Conservation (phyloP, 2,888 invertebrate genomes). For the Ganaspis brasiliensis region DNA sequence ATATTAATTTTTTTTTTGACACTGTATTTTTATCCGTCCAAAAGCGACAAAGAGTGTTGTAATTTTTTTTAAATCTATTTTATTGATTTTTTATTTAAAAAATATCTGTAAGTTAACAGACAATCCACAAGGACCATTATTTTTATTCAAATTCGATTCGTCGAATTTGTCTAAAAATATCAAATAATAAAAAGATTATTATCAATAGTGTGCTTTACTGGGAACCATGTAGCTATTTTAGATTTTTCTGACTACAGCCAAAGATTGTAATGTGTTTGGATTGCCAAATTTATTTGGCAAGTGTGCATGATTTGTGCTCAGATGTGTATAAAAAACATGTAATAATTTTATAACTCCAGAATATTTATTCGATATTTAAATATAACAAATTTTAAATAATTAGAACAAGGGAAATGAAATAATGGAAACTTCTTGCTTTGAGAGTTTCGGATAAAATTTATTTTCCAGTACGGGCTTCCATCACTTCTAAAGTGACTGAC, state of each 20-base stretch:
- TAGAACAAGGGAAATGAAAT: not conserved
- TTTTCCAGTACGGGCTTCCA: constrained; percentile 8
- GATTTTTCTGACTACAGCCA: not conserved
- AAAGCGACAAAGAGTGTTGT: not conserved
- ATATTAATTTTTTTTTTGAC: not conserved
- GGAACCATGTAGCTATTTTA: not conserved
- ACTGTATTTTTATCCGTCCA: not conserved
- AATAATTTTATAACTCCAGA: constrained; percentile 8
- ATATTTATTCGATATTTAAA: not conserved
- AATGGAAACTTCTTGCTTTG: not conserved
- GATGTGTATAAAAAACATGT: not conserved
- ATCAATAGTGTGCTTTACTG: not conserved
- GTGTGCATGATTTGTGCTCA: constrained; percentile 10
- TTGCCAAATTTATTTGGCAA: constrained; percentile 1
- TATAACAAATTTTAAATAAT: constrained; percentile 1
- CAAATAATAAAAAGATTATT: not conserved
- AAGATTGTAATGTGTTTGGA: not conserved
- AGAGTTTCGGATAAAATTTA: not conserved
- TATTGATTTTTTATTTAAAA: not conserved
- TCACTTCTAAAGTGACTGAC: constrained; percentile 1
- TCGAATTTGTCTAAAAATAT: constrained; percentile 26
- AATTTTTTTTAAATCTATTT: not conserved
- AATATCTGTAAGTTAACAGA: not conserved
- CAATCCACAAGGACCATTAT: not conserved
- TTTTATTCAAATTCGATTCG: not conserved